These are phyloP conservation scores for Peromyscus californicus DNA, from an alignment of 2,113 vertebrate genomes.

Conservation along the genomic window DNA sequence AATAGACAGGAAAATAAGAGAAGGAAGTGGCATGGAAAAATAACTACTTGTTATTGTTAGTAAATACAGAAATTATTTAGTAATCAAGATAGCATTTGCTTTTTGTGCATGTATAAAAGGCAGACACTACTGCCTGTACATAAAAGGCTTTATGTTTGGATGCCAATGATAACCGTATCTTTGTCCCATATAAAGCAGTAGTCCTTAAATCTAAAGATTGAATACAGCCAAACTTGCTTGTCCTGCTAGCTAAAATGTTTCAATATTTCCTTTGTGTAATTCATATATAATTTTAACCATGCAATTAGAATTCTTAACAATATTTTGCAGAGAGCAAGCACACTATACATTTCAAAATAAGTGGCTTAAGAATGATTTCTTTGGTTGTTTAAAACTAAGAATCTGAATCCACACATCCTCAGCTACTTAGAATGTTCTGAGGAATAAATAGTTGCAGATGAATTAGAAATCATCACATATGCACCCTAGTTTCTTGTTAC, in stretches of 20 bases:
- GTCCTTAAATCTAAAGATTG: neutral
- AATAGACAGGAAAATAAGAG: neutral
- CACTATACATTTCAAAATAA: neutral
- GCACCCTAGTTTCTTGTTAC: conserved; percentile 31
- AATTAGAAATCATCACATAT: conserved; percentile 40
- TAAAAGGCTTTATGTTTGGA: neutral
- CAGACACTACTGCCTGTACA: fast-evolving
- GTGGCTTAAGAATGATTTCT: neutral
- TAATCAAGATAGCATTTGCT: neutral
- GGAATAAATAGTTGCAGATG: neutral
- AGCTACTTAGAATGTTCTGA: conserved; percentile 38
- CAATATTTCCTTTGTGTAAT: neutral
- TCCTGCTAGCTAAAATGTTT: neutral
- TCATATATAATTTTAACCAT: neutral
- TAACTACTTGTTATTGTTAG: no score
- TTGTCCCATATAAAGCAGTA: neutral
- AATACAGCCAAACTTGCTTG: neutral
- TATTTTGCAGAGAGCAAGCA: neutral
- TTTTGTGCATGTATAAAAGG: neutral
- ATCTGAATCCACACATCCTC: neutral
- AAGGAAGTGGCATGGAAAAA: neutral
- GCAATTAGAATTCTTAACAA: neutral
- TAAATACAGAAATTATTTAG: neutral
- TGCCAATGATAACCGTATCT: neutral
- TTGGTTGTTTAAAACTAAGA: neutral